These are phyloP conservation scores for Halichoerus grypus DNA, from an alignment of 2,113 vertebrate genomes.

Conservation along the genomic window DNA sequence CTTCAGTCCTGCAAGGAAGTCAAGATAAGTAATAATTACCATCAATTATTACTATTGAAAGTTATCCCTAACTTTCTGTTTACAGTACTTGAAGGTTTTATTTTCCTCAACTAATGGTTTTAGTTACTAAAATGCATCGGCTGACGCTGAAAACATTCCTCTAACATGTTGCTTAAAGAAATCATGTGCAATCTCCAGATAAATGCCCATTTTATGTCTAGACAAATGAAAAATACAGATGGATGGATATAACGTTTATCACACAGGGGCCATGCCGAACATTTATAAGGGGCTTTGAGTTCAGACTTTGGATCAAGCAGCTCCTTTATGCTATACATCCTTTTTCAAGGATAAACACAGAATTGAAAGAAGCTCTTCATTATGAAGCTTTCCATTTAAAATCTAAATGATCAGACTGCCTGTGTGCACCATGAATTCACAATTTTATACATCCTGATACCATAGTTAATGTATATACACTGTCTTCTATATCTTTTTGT, in stretches of 20 bases:
- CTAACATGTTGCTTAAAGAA: neutral
- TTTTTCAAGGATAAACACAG: neutral
- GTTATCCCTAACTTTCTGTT: neutral
- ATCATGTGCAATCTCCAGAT: neutral
- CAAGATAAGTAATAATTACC: neutral
- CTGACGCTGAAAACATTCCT: neutral
- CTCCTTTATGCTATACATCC: neutral
- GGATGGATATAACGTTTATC: neutral
- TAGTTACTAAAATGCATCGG: neutral
- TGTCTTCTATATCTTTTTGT: neutral
- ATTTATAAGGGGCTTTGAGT: neutral
- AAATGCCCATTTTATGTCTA: neutral
- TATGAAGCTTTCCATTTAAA: neutral
- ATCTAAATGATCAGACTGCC: neutral
- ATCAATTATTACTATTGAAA: slow-evolving; percentile 32
- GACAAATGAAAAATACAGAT: neutral
- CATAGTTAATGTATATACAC: neutral
- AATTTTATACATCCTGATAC: neutral
- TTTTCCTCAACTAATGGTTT: neutral
- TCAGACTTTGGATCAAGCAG: neutral
- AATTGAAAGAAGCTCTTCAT: neutral
- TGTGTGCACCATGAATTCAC: neutral
- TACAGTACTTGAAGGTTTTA: neutral
- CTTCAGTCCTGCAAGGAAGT: neutral
- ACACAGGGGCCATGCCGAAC: neutral